phyloP scores from a whole-genome alignment of 64 coral and sea anemone genomes.

The Exaiptasia diaphana region DNA sequence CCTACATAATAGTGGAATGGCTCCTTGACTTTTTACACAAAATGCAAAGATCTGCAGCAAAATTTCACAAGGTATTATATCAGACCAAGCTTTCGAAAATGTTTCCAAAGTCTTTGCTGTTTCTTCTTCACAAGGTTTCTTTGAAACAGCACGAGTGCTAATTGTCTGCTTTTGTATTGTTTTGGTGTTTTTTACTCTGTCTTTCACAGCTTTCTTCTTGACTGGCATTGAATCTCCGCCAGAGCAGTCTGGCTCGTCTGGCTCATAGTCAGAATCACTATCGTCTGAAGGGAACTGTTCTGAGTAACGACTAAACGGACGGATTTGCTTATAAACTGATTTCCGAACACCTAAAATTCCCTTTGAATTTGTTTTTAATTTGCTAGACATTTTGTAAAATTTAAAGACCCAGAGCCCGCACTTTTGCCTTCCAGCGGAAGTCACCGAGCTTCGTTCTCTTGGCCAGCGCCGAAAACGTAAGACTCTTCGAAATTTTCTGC shows the following conservation, averaged over 20 bases:
- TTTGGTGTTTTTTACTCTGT: background rate
- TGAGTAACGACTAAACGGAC: slow-evolving; percentile 3
- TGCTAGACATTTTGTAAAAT: background rate
- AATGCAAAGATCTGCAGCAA: background rate
- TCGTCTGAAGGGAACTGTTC: slow-evolving; percentile 2
- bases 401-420: too few species aligned
- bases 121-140: too few species aligned
- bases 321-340: background rate
- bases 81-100: background rate
- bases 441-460: too few species aligned
- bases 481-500: too few species aligned
- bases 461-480: too few species aligned
- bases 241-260: background rate
- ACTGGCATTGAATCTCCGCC: background rate
- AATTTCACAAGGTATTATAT: background rate
- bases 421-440: too few species aligned
- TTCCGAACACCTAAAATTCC: slow-evolving; percentile 12
- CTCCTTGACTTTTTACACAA: slow-evolving; percentile 23
- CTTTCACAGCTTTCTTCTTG: background rate
- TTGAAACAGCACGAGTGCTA: background rate
- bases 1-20: background rate
- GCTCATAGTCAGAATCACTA: background rate
- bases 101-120: background rate
- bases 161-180: background rate
- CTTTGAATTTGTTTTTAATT: background rate